Conservation (phyloP, 2,113 vertebrate species). For the Seriola rivoliana region DNA sequence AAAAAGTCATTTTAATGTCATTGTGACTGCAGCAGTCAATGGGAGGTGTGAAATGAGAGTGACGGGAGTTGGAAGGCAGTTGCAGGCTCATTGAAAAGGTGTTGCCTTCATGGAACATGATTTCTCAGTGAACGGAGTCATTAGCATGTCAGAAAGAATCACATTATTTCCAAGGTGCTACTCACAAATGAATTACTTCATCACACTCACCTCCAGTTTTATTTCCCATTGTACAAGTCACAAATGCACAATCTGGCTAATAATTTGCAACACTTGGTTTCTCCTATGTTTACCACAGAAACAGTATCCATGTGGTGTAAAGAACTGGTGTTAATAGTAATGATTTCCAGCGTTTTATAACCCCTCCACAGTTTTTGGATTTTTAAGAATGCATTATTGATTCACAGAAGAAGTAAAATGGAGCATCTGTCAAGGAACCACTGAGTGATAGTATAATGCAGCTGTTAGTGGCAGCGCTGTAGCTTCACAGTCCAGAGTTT, state of each 20-base stretch:
- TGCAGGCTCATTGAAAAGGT: constrained; percentile 17
- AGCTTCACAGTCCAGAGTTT: not conserved
- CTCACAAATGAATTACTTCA: constrained; percentile 40
- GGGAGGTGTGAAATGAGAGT: constrained; percentile 19
- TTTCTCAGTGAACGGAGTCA: constrained; percentile 45
- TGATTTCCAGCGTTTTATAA: not conserved
- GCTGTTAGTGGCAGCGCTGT: not conserved
- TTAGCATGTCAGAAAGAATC: constrained; percentile 42
- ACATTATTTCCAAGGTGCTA: constrained; percentile 21
- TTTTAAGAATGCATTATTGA: not conserved
- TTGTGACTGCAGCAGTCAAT: constrained; percentile 1
- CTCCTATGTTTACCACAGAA: not conserved
- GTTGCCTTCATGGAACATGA: constrained; percentile 47
- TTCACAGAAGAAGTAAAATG: not conserved
- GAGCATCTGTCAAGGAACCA: constrained; percentile 4
- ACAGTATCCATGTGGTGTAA: not conserved
- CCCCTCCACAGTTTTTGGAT: not conserved
- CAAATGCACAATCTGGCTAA: not conserved
- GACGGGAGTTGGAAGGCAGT: constrained; percentile 30
- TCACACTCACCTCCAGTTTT: constrained; percentile 20
- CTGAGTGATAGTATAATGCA: not conserved
- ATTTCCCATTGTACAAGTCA: constrained; percentile 9
- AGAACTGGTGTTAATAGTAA: not conserved
- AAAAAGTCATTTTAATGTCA: constrained; percentile 27
- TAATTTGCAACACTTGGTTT: constrained; percentile 16